A percentile compares a stretch with the other conserved stretches of the same genome.
Evolutionary conservation across 2,113 vertebrate species (phyloP).

Genomic region (Tupaia chinensis): DNA sequence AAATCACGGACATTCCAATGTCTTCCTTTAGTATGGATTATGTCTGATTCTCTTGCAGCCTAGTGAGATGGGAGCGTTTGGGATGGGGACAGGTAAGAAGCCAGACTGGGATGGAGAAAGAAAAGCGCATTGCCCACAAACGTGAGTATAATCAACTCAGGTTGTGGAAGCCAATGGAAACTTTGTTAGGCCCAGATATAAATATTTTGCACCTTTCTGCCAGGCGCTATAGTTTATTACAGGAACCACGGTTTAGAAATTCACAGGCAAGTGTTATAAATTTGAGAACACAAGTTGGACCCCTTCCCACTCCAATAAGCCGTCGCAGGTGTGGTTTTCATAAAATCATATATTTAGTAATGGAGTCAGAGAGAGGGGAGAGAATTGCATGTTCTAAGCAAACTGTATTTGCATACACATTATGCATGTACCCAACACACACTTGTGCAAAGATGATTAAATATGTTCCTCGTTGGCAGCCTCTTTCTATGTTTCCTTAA

Average conservation of each 20-base stretch:
- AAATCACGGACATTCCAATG: background rate
- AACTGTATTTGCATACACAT: slow-evolving; percentile 82
- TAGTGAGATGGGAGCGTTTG: background rate
- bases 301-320: slow-evolving; percentile 79
- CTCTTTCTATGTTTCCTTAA: slow-evolving; percentile 60
- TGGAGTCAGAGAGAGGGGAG: background rate
- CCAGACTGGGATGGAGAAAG: background rate
- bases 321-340: slow-evolving; percentile 76
- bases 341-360: slow-evolving; percentile 69
- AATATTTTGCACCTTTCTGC: slow-evolving; percentile 82
- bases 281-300: slow-evolving; percentile 75
- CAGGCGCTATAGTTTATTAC: slow-evolving; percentile 73
- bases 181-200: slow-evolving; percentile 63
- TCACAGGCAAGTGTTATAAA: slow-evolving; percentile 77
- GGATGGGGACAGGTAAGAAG: background rate
- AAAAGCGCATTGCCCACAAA: slow-evolving; percentile 55
- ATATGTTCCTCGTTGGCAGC: slow-evolving; percentile 74
- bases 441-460: slow-evolving; percentile 76
- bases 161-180: slow-evolving; percentile 71
- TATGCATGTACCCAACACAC: slow-evolving; percentile 78
- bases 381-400: slow-evolving; percentile 72
- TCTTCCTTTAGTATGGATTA: background rate
- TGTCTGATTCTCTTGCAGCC: background rate
- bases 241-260: slow-evolving; percentile 71
- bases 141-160: background rate